Base-by-base conservation (phyloP, 2,888 invertebrate genomes). In the Dicranocentrus wangi region DNA sequence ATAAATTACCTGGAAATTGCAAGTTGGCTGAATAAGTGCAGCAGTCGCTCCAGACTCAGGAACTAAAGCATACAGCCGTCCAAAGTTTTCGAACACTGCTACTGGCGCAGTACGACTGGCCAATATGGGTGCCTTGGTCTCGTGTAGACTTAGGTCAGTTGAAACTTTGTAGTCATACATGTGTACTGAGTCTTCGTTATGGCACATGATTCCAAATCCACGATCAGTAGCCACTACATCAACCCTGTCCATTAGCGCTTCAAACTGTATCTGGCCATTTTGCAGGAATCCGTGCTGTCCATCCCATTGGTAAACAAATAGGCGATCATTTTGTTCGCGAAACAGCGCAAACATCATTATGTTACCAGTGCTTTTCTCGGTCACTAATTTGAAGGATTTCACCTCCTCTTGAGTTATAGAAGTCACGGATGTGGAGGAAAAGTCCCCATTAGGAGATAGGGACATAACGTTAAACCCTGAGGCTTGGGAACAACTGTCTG, bases 41-140 rank as follows among this genome's bases (percentile, higher is more conserved):
- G 76, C 2, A 0, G 60, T 10, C 0, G 66, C 55, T 5, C 61
- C 70, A 0, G 61, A 23, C 25, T 79, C 71, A 2, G 78, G 71
- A 2, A 82, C 61, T 17, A 83, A 17, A 15, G 79, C 78, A 42
- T 79, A 82, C 8, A 76, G 17, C 1, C 23, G 15, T 2, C 55
- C 76, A 32, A 61, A 69, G 43, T 51, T 83, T 15, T 81, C 47
- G 58, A 83, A 83, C 3, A 78, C 17, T 0, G 61, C 42, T 39
- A 79, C 27, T 5, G 75, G 53, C 2, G 43, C 51, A 10, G 10
- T 53, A 0, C 7, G 39, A 32, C 77, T 77, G 2, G 77, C 53
- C 1, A 63, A 27, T 10, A 77, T 27, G 2, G 61, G 0, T 17
- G n/a, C 2, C 3, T n/a, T 17, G 19, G 7, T 19, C 1, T 27